A percentile compares a stretch with the other conserved stretches of the same genome.
Conservation (phyloP, 2,797 vertebrate species). For the Natrix natrix region DNA sequence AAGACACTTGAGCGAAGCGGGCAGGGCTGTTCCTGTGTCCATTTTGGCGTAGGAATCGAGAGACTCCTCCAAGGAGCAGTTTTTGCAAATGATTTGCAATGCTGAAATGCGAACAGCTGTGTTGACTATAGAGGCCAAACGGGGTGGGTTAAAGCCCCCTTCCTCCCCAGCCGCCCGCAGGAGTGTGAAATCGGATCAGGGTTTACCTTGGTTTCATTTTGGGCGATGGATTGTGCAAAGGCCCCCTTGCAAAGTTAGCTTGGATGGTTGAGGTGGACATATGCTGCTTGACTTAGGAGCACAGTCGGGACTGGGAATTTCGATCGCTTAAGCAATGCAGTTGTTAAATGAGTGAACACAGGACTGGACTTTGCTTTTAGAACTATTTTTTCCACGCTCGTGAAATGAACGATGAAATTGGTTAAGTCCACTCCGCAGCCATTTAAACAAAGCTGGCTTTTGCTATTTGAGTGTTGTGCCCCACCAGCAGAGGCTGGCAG, state of each 20-base stretch:
- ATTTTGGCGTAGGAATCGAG: not conserved
- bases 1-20: slow-evolving; percentile 12
- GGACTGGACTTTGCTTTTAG: not conserved
- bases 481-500: too few relatives aligned
- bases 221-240: not conserved
- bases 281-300: not conserved
- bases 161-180: not conserved
- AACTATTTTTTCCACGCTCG: not conserved
- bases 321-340: not conserved
- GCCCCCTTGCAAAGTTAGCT: not conserved
- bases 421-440: too few relatives aligned
- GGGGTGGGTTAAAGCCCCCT: not conserved
- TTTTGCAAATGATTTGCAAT: not conserved
- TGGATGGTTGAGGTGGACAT: not conserved
- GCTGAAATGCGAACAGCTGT: not conserved
- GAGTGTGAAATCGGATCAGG: not conserved
- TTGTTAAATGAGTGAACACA: not conserved
- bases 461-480: not conserved
- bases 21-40: not conserved
- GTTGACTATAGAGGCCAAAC: not conserved
- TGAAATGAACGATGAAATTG: not conserved
- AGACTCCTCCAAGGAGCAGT: slow-evolving; percentile 1
- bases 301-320: not conserved
- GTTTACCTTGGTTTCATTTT: not conserved
- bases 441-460: not conserved